Percentiles rank a stretch among this genome's conserved stretches.
Evolutionary conservation across 2,888 invertebrate species (phyloP).

Genomic region (Thalpophila matura): DNA sequence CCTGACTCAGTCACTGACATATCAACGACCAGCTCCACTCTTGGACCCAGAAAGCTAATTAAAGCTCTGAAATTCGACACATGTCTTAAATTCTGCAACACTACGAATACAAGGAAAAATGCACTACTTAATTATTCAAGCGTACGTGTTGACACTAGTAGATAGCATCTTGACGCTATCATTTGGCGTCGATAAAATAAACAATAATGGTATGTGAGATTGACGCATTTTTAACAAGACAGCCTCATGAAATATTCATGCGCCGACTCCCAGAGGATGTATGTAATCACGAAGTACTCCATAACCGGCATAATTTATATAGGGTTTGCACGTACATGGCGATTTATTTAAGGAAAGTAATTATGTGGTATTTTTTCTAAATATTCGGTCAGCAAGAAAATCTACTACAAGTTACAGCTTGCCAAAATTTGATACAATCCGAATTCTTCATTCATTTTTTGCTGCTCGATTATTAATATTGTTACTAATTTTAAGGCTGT

Average conservation of each 20-base stretch:
- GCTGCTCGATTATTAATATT: too few relatives aligned
- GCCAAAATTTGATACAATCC: too few relatives aligned
- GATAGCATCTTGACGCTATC: constrained; percentile 60
- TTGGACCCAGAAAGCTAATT: too few relatives aligned
- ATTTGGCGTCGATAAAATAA: constrained; percentile 81
- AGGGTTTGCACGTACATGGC: constrained; percentile 68
- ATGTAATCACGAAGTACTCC: constrained; percentile 79
- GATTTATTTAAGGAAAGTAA: constrained; percentile 1
- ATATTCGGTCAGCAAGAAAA: too few relatives aligned
- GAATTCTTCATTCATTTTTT: too few relatives aligned
- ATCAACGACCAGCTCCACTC: too few relatives aligned
- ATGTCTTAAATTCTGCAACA: constrained; percentile 25
- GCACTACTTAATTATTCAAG: constrained; percentile 57
- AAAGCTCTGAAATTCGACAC: constrained; percentile 38
- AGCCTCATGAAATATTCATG: constrained; percentile 84
- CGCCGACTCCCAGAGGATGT: constrained; percentile 75
- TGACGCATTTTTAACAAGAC: constrained; percentile 88
- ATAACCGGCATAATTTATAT: constrained; percentile 69
- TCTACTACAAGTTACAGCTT: too few relatives aligned
- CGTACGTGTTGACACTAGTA: constrained; percentile 53
- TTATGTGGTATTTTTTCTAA: too few relatives aligned
- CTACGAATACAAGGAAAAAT: constrained; percentile 46
- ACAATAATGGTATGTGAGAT: constrained; percentile 77
- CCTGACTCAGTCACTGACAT: too few relatives aligned
- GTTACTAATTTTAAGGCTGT: too few relatives aligned